Percentiles rank a stretch among this genome's conserved stretches.
Conservation (phyloP, 2,113 vertebrate species). For the Campylorhamphus procurvoides region DNA sequence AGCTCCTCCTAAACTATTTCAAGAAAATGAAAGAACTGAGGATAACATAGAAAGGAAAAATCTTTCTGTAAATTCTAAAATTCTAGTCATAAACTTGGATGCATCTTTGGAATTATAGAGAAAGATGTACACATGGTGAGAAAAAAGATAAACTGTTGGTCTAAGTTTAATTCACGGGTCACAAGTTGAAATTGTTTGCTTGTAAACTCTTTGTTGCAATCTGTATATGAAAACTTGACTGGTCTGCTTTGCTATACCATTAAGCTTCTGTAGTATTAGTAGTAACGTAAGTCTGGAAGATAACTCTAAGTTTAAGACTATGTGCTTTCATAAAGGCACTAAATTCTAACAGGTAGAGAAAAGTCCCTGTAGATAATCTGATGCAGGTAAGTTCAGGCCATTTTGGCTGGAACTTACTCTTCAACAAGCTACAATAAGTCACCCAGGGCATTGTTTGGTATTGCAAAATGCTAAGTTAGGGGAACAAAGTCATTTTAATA, state of each 20-base stretch:
- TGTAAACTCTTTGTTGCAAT: background rate
- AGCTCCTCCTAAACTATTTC: background rate
- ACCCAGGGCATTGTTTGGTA: background rate
- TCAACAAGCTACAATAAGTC: background rate
- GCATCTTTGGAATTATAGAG: background rate
- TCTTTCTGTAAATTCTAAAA: background rate
- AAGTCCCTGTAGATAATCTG: background rate
- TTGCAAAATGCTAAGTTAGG: background rate
- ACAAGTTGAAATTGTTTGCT: background rate
- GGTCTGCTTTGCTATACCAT: background rate
- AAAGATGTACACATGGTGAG: background rate
- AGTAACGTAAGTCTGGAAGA: background rate
- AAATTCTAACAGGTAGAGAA: background rate
- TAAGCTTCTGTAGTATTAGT: background rate
- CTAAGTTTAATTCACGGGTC: background rate
- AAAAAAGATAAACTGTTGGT: background rate
- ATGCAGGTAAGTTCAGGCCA: background rate
- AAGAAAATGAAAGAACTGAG: background rate
- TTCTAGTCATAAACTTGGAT: background rate
- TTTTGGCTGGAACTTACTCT: background rate
- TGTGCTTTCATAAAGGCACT: background rate
- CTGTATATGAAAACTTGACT: background rate
- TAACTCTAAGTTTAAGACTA: background rate
- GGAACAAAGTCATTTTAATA: background rate
- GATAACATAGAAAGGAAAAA: rapidly evolving